A percentile compares a stretch with the other conserved stretches of the same genome.
Evolutionary conservation across 2,888 invertebrate species (phyloP).

Genomic region (Tetropium fuscum): DNA sequence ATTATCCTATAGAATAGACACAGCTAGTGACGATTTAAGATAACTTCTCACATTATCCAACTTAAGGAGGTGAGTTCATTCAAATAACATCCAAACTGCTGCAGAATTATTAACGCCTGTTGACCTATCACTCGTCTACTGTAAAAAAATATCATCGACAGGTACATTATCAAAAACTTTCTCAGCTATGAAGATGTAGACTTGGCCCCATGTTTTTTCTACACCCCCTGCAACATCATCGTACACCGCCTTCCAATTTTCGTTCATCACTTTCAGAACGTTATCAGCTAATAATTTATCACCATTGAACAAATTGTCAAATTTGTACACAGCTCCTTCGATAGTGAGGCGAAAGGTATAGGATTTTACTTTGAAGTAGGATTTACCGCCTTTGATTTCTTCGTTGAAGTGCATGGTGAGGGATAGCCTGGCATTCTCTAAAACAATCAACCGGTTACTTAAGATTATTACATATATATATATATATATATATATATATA

Average conservation of each 20-base stretch:
- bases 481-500: no score
- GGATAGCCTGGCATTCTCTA: conserved; percentile 8
- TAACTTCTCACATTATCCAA: no score
- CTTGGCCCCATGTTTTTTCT: not conserved
- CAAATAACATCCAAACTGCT: no score
- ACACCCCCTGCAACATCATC: not conserved
- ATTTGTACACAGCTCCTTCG: conserved; percentile 23
- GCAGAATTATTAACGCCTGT: conserved; percentile 17
- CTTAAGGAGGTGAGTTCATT: no score
- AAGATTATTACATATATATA: no score
- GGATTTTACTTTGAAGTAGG: conserved; percentile 23
- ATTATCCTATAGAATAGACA: no score
- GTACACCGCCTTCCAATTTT: not conserved
- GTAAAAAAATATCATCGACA: conserved; percentile 28
- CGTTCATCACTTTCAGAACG: not conserved
- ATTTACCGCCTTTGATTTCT: conserved; percentile 24
- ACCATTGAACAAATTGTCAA: not conserved
- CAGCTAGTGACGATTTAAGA: no score
- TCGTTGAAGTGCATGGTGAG: conserved; percentile 34
- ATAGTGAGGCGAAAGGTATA: conserved; percentile 25
- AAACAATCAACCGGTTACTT: no score
- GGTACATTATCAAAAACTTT: not conserved
- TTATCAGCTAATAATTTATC: not conserved
- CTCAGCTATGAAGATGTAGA: not conserved
- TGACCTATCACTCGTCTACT: not conserved